Evolutionary conservation across 2,888 invertebrate genomes (phyloP), one percentile per base, ranked within the genome.

Genomic region (Cataglyphis albicans): DNA sequence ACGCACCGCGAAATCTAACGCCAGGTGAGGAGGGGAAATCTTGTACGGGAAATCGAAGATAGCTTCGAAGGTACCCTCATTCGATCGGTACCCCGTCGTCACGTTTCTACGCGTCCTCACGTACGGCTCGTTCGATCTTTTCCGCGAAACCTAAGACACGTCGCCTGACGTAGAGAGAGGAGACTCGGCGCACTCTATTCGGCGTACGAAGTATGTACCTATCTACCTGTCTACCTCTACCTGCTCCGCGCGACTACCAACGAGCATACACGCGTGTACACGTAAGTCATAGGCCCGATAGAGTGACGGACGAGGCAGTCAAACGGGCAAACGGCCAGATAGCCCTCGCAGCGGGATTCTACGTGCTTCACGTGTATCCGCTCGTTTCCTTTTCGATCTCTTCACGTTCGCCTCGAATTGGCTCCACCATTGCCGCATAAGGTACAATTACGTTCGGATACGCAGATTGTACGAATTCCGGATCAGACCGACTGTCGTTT

Each of bases 41-140:
- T 4, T 44, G 73, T 63, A 65, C 29, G 72, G 63, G 67, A 83
- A 83, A 76, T 85, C 82, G 81, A 82, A 78, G 76, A 59, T 64
- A 61, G 78, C 44, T 82, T 29, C 9, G 70, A 32, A 32, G 35
- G 75, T 75, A 89, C 74, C 57, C 81, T 75, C 83, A 73, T 85
- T 88, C 89, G 59, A 88, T 87, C 89, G 89, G 52, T 67, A 87
- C 65, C 41, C 25, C 73, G 75, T 61, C 86, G 84, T 35, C 84
- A 52, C 52, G 89, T 92, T 92, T 88, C 90, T 91, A 91, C 91
- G 91, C 91, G 92, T 92, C 91, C 92, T 91, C 93, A 93, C 93
- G 93, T 93, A 92, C 91, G 81, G 82, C 90, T 92, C 90, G 91
- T 90, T 92, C 92, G 92, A 91, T 92, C 92, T 90, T 92, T 93